phyloP scores from a whole-genome alignment of 2,888 invertebrate genomes.

The Drosophila multiciliata region DNA sequence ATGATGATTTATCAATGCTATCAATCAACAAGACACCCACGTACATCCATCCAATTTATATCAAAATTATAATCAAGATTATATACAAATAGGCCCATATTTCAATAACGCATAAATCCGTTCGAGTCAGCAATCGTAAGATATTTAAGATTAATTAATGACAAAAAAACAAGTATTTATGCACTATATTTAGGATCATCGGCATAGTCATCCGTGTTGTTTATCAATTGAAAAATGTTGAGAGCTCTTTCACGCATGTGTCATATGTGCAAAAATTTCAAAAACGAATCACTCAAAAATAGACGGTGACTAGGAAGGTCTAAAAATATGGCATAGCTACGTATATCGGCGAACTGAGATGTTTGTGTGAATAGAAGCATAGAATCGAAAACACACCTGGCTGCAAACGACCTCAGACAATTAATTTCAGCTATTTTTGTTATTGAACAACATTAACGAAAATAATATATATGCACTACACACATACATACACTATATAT shows the following conservation, averaged over 20 bases:
- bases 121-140: conserved; percentile 54
- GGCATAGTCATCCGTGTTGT: conserved; percentile 45
- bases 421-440: conserved; percentile 48
- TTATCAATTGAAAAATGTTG: conserved; percentile 55
- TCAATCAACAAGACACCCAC: conserved; percentile 3
- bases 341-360: conserved; percentile 41
- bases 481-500: background rate
- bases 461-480: conserved; percentile 31
- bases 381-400: conserved; percentile 64
- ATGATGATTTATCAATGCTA: background rate
- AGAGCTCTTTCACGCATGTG: conserved; percentile 54
- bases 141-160: conserved; percentile 59
- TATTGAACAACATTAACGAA: conserved; percentile 44
- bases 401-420: conserved; percentile 59
- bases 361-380: conserved; percentile 21
- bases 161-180: conserved; percentile 23
- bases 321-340: conserved; percentile 65
- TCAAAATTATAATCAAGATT: conserved; percentile 27
- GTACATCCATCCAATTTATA: conserved; percentile 8
- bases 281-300: conserved; percentile 68
- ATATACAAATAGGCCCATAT: conserved; percentile 50
- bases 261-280: conserved; percentile 78
- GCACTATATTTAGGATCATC: conserved; percentile 51
- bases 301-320: conserved; percentile 69
- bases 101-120: conserved; percentile 53